These are phyloP conservation scores for Mythimna albipuncta DNA, from an alignment of 2,888 invertebrate species.

Conservation along the genomic window DNA sequence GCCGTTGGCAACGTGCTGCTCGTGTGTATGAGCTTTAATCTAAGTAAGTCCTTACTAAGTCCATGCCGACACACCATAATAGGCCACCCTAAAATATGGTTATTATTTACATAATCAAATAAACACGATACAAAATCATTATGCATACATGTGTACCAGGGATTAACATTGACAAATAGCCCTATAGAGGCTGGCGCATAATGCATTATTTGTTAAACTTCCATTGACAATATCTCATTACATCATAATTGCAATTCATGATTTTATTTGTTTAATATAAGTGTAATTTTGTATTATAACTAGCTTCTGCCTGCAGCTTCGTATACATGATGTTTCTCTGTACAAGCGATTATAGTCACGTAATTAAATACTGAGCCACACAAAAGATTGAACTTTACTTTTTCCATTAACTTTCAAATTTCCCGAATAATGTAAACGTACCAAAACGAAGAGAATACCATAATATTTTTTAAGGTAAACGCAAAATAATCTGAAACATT, in stretches of 20 bases:
- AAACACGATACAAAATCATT: not conserved
- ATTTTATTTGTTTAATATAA: too few species aligned
- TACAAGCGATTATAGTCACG: not conserved
- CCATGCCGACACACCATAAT: not conserved
- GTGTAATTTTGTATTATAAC: too few species aligned
- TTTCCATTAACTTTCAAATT: not conserved
- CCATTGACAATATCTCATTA: too few species aligned
- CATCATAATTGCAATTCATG: too few species aligned
- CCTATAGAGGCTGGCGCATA: not conserved
- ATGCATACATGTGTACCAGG: not conserved
- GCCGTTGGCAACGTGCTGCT: too few species aligned
- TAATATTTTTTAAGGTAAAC: slow-evolving; percentile 30
- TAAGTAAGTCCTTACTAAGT: too few species aligned
- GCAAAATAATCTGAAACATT: slow-evolving; percentile 38
- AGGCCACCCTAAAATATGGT: not conserved
- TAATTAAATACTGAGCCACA: not conserved
- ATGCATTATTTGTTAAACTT: not conserved
- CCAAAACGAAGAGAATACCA: slow-evolving; percentile 8
- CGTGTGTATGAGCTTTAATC: too few species aligned
- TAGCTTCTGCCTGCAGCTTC: too few species aligned
- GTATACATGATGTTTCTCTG: too few species aligned
- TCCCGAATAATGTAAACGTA: slow-evolving; percentile 7
- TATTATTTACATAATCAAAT: slow-evolving; percentile 6
- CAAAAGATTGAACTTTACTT: slow-evolving; percentile 1
- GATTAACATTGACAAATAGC: slow-evolving; percentile 7